Conservation (phyloP, 2,888 invertebrate species). For the Lottia gigantea region DNA sequence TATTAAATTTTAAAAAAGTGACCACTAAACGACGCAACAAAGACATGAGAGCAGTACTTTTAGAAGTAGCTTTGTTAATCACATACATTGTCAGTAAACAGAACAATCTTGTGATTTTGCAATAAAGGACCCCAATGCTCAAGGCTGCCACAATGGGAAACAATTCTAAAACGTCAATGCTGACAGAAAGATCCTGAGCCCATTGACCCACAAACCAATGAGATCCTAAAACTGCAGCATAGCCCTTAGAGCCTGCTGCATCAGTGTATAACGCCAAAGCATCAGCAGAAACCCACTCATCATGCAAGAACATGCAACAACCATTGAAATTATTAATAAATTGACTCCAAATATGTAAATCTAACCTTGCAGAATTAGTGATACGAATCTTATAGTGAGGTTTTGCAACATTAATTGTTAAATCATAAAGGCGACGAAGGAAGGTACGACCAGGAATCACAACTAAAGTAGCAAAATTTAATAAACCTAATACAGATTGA, state of each 20-base stretch:
- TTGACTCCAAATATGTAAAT: neutral
- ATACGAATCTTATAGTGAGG: too few species aligned
- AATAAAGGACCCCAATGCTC: neutral
- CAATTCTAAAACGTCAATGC: constrained; percentile 6
- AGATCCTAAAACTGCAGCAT: constrained; percentile 5
- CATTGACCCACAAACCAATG: neutral
- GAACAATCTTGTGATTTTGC: neutral
- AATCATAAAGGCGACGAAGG: too few species aligned
- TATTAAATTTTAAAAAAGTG: too few species aligned
- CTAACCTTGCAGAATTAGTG: too few species aligned
- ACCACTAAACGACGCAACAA: neutral
- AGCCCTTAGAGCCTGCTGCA: neutral
- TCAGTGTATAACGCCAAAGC: constrained; percentile 6
- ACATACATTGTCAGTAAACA: constrained; percentile 9
- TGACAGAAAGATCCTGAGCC: neutral
- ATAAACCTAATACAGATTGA: too few species aligned
- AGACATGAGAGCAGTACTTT: neutral
- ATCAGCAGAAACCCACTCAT: neutral
- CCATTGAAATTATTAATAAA: neutral
- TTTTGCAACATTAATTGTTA: too few species aligned
- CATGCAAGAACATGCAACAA: neutral
- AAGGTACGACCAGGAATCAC: too few species aligned
- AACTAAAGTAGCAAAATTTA: too few species aligned
- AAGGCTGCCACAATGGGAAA: neutral
- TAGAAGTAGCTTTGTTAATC: constrained; percentile 9